Evolutionary conservation across 1,140 invertebrate genomes (phyloP).

Genomic region (Potamilus streckersoni): DNA sequence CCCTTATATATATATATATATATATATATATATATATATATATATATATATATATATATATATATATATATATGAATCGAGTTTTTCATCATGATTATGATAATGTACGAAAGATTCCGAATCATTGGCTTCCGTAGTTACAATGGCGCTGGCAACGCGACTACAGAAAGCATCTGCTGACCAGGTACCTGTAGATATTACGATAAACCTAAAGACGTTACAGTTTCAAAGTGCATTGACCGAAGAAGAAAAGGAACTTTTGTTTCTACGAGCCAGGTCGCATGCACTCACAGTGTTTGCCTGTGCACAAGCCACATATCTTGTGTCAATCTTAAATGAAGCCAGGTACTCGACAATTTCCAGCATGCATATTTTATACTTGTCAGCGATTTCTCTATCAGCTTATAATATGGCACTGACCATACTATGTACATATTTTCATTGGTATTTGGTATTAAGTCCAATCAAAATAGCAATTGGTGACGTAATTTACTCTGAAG

Average conservation of each 20-base stretch:
- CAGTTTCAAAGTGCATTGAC: slow-evolving; percentile 56
- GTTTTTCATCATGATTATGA: too few species aligned
- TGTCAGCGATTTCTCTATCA: too few species aligned
- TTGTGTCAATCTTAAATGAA: slow-evolving; percentile 47
- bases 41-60: too few species aligned
- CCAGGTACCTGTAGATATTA: slow-evolving; percentile 41
- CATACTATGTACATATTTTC: too few species aligned
- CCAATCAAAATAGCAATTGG: too few species aligned
- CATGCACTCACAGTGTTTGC: slow-evolving; percentile 49
- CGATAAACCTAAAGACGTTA: slow-evolving; percentile 41
- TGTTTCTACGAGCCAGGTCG: slow-evolving; percentile 40
- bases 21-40: too few species aligned
- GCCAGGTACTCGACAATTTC: slow-evolving; percentile 33
- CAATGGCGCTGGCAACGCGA: slow-evolving; percentile 50
- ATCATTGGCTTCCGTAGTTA: slow-evolving; percentile 39
- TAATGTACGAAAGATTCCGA: neutral
- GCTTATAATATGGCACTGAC: too few species aligned
- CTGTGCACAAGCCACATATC: slow-evolving; percentile 47
- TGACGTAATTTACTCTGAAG: too few species aligned
- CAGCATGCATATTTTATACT: too few species aligned
- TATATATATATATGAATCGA: too few species aligned
- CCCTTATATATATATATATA: too few species aligned
- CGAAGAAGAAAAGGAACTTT: slow-evolving; percentile 44
- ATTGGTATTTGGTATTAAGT: too few species aligned
- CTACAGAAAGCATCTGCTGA: slow-evolving; percentile 30